Evolutionary conservation across 2,113 vertebrate species (phyloP).

Genomic region (Empidonax alnorum): DNA sequence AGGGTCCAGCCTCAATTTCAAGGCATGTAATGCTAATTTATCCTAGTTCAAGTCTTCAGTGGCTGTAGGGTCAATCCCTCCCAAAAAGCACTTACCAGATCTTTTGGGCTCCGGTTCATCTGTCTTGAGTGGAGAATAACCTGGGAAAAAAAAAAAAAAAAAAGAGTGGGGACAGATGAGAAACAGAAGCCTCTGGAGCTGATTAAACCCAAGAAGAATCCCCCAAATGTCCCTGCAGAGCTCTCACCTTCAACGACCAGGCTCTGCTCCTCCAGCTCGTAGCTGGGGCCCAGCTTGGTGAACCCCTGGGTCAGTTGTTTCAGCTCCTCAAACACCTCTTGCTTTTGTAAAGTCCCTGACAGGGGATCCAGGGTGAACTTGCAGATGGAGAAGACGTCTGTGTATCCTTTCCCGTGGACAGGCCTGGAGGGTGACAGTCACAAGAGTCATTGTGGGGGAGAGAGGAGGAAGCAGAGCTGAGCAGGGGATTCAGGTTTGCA

Average conservation of each 20-base stretch:
- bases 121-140: conserved; percentile 44
- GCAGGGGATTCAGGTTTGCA: background rate
- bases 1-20: background rate
- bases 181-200: background rate
- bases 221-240: background rate
- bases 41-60: background rate
- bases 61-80: background rate
- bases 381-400: conserved; percentile 54
- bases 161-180: background rate
- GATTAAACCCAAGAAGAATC: background rate
- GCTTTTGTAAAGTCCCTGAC: background rate
- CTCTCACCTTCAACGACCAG: conserved; percentile 74
- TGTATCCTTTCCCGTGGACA: conserved; percentile 33
- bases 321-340: conserved; percentile 68
- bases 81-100: conserved; percentile 34
- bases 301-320: conserved; percentile 39
- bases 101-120: background rate
- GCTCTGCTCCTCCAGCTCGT: conserved; percentile 66
- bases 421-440: conserved; percentile 24
- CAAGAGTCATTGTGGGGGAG: background rate
- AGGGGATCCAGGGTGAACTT: background rate
- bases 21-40: background rate
- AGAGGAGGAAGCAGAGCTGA: background rate
- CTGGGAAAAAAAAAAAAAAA: conserved; percentile 41
- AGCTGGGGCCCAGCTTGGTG: conserved; percentile 64